Evolutionary conservation across 1,140 invertebrate genomes (phyloP).

Genomic region (Dryas iulia): DNA sequence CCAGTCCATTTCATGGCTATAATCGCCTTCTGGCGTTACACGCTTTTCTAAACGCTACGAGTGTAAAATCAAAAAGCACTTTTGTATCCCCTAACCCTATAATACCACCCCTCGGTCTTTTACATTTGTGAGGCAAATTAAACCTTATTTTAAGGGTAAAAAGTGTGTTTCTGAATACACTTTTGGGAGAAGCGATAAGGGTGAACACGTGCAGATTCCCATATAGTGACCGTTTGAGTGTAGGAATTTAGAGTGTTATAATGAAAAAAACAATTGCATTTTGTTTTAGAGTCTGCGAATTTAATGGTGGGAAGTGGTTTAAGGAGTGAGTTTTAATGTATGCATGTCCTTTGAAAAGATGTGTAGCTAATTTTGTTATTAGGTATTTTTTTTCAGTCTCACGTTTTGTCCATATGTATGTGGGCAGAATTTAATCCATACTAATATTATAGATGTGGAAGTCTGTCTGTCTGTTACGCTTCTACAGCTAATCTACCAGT

Average conservation of each 20-base stretch:
- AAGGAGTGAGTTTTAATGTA: neutral
- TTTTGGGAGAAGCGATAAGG: neutral
- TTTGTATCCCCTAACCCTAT: slow-evolving; percentile 7
- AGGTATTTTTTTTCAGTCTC: neutral
- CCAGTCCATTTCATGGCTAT: slow-evolving; percentile 3
- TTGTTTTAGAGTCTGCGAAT: slow-evolving; percentile 6
- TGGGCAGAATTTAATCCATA: no score
- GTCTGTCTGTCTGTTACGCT: no score
- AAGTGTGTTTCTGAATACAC: neutral
- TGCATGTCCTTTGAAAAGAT: neutral
- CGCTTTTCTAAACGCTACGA: slow-evolving; percentile 7
- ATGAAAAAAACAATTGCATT: slow-evolving; percentile 12
- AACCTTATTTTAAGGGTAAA: neutral
- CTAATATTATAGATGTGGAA: no score
- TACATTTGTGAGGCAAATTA: neutral
- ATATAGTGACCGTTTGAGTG: slow-evolving; percentile 15
- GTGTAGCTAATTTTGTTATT: neutral
- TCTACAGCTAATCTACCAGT: no score
- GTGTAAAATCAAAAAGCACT: slow-evolving; percentile 17
- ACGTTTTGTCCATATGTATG: no score
- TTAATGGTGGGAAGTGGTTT: neutral
- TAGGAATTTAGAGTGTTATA: slow-evolving; percentile 12
- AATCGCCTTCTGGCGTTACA: slow-evolving; percentile 9
- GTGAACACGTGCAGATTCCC: slow-evolving; percentile 19
- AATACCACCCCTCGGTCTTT: neutral